Conservation (phyloP, 2,113 vertebrate species). For the Perca schrenkii region DNA sequence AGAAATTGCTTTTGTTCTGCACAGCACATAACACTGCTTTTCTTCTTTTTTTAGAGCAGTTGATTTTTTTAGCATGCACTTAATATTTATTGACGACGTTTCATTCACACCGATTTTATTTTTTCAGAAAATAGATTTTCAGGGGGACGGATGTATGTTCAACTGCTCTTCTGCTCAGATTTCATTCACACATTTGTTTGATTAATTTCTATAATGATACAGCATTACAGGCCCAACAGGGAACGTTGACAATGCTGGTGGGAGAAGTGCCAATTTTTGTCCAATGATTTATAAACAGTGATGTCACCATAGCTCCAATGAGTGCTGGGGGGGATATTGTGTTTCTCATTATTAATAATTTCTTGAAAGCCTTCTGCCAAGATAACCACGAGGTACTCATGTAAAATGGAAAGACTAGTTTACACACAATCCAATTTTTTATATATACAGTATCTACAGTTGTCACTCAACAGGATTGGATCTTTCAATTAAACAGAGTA, state of each 20-base stretch:
- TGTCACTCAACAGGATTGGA: background rate
- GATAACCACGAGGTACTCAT: background rate
- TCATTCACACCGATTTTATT: background rate
- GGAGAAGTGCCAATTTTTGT: conserved; percentile 13
- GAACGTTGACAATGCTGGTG: background rate
- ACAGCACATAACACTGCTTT: conserved; percentile 11
- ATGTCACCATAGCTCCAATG: conserved; percentile 18
- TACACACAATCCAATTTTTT: background rate
- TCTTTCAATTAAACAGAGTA: background rate
- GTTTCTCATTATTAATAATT: conserved; percentile 26
- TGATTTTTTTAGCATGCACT: conserved; percentile 2
- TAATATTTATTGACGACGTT: too few relatives aligned
- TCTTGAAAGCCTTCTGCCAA: conserved; percentile 14
- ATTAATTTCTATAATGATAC: background rate
- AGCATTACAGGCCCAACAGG: background rate
- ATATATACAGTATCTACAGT: background rate
- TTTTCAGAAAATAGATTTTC: conserved; percentile 49
- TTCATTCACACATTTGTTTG: conserved; percentile 16
- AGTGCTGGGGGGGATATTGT: background rate
- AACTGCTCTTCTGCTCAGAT: conserved; percentile 77
- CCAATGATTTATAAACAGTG: background rate
- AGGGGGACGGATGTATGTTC: conserved; percentile 43
- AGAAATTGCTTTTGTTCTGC: conserved; percentile 25
- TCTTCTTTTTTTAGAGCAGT: background rate
- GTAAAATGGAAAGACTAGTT: background rate